Percentiles rank a stretch among this genome's conserved stretches.
Conservation (phyloP, 2,888 invertebrate species). For the Opisthograptis luteolata region DNA sequence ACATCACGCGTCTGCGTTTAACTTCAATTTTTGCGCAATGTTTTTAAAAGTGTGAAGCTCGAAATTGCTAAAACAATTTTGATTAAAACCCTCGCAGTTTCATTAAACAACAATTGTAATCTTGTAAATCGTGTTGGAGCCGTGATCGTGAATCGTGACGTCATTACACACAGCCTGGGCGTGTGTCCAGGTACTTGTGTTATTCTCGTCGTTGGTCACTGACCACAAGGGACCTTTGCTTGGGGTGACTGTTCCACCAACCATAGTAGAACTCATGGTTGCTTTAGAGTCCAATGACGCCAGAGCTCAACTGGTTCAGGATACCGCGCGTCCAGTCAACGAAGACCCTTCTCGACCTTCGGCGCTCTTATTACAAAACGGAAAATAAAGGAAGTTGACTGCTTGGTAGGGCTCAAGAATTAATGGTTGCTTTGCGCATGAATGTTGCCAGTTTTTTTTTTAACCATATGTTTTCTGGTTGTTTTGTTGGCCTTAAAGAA, state of each 20-base stretch:
- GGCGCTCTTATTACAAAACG: constrained; percentile 55
- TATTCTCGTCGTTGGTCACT: constrained; percentile 81
- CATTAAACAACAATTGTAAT: constrained; percentile 20
- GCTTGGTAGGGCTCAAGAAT: constrained; percentile 53
- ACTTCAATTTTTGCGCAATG: too few species aligned
- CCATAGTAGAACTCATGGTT: constrained; percentile 46
- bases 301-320: constrained; percentile 33
- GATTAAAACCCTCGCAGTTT: neutral
- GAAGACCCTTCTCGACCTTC: constrained; percentile 50
- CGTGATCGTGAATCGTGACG: too few species aligned
- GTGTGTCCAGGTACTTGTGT: constrained; percentile 68
- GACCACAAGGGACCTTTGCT: constrained; percentile 79
- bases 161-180: constrained; percentile 60
- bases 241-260: constrained; percentile 79
- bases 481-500: constrained; percentile 78
- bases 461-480: constrained; percentile 78
- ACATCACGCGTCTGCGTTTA: too few species aligned
- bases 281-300: constrained; percentile 33
- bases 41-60: neutral
- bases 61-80: neutral
- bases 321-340: constrained; percentile 46
- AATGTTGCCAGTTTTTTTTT: constrained; percentile 69
- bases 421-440: constrained; percentile 51
- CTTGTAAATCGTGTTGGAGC: constrained; percentile 49
- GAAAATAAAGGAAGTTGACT: constrained; percentile 60